Conservation (phyloP, 2,113 vertebrate species). For the Steatornis caripensis region DNA sequence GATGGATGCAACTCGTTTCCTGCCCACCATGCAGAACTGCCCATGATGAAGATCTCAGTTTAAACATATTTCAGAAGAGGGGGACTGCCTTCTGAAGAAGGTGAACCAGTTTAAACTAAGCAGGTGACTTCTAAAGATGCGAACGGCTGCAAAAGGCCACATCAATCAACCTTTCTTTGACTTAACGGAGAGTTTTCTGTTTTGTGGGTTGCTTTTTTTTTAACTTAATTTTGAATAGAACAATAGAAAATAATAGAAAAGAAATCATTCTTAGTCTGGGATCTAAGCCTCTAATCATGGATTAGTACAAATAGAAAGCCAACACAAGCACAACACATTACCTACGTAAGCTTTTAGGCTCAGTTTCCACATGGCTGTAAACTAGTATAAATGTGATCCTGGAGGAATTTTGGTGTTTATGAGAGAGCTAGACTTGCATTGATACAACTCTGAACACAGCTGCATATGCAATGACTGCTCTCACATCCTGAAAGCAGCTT, state of each 20-base stretch:
- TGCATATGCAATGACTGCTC: neutral
- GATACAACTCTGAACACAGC: neutral
- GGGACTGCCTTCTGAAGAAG: neutral
- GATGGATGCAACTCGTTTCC: neutral
- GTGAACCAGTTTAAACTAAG: neutral
- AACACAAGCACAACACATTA: neutral
- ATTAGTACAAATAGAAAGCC: neutral
- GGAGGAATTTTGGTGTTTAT: neutral
- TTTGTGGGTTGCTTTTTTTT: accelerated
- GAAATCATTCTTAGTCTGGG: neutral
- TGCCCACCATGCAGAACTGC: neutral
- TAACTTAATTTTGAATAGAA: neutral
- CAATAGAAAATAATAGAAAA: neutral
- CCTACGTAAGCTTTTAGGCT: neutral
- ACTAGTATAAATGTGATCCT: neutral
- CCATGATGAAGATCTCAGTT: neutral
- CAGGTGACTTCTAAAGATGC: neutral
- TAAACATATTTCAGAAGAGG: neutral
- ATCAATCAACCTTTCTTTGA: neutral
- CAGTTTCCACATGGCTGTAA: neutral
- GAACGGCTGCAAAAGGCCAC: neutral
- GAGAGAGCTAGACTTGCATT: neutral
- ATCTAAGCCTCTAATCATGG: neutral
- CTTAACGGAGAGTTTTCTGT: neutral
- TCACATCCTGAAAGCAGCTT: neutral